phyloP scores from a whole-genome alignment of 2,797 vertebrate genomes.

The Argya squamiceps region DNA sequence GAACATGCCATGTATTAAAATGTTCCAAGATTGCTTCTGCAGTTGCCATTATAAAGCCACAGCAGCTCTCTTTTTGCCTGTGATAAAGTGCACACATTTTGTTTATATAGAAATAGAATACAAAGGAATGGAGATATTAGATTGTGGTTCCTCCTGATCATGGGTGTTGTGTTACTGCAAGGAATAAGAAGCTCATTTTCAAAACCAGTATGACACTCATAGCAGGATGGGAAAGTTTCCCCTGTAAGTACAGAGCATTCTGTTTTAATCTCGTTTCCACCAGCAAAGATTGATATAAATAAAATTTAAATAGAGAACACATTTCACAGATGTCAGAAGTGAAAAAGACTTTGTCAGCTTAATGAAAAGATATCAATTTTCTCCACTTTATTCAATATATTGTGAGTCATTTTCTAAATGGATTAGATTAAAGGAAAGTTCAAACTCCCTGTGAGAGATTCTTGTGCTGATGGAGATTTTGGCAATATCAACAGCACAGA shows the following conservation, averaged over 20 bases:
- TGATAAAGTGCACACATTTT: constrained; percentile 21
- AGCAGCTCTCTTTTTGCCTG: neutral
- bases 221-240: constrained; percentile 47
- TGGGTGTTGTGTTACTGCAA: neutral
- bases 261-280: constrained; percentile 69
- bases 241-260: constrained; percentile 51
- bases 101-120: neutral
- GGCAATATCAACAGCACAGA: constrained; percentile 32
- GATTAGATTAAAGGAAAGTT: constrained; percentile 81
- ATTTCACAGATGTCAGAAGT: constrained; percentile 75
- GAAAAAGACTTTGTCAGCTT: constrained; percentile 79
- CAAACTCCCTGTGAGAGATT: constrained; percentile 68
- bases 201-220: constrained; percentile 7
- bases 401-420: constrained; percentile 79
- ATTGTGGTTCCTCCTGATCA: neutral
- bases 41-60: neutral
- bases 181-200: constrained; percentile 50
- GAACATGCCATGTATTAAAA: constrained; percentile 3
- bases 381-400: constrained; percentile 79
- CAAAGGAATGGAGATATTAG: constrained; percentile 4
- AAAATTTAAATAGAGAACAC: constrained; percentile 81
- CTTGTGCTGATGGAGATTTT: constrained; percentile 56
- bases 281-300: constrained; percentile 79
- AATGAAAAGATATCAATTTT: constrained; percentile 83
- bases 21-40: neutral